Conservation (phyloP, 2,888 invertebrate genomes). For the Latheticus oryzae region DNA sequence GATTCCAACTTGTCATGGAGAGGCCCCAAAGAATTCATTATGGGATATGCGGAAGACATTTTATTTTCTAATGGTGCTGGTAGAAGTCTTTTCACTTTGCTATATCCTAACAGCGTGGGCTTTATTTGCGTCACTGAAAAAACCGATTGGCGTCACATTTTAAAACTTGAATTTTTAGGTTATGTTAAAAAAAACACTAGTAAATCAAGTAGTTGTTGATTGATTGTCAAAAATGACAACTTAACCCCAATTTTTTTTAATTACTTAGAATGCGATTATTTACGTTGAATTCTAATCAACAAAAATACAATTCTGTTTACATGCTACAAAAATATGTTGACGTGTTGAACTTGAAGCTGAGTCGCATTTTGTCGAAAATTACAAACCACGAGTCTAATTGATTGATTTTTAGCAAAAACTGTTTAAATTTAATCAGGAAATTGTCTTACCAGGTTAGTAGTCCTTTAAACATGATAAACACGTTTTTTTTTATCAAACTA, state of each 20-base stretch:
- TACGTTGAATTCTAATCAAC: no score
- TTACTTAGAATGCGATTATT: no score
- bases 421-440: no score
- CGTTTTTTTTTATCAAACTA: conserved; percentile 42
- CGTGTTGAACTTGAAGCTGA: conserved; percentile 34
- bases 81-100: conserved; percentile 11
- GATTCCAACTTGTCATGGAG: conserved; percentile 44
- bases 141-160: no score
- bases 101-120: conserved; percentile 28
- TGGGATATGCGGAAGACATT: conserved; percentile 23
- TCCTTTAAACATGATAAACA: conserved; percentile 32
- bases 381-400: no score
- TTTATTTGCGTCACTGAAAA: conserved; percentile 55
- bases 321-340: conserved; percentile 44
- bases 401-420: no score
- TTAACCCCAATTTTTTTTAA: no score
- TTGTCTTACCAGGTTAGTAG: conserved; percentile 40
- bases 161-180: no score
- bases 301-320: conserved; percentile 29
- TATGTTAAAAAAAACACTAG: no score
- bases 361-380: conserved; percentile 34
- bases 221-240: no score
- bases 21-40: conserved; percentile 57
- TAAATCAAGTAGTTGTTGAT: no score
- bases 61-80: conserved; percentile 3